Conservation (phyloP, 2,797 vertebrate genomes). For the Lacerta viridis region DNA sequence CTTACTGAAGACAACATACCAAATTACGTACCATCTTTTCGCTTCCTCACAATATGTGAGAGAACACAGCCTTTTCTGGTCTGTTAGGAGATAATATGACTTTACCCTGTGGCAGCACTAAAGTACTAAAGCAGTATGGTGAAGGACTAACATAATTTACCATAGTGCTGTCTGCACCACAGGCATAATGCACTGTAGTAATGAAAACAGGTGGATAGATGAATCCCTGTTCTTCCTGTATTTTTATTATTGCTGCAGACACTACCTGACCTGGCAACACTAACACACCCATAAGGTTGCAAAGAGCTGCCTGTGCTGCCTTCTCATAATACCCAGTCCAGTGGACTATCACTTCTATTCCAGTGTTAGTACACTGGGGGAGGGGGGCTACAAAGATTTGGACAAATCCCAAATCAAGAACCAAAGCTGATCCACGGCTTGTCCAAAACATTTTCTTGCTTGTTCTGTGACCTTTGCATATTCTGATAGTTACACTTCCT, state of each 20-base stretch:
- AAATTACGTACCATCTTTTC: background rate
- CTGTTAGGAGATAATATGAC: background rate
- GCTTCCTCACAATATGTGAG: background rate
- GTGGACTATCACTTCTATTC: too few species aligned
- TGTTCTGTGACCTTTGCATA: too few species aligned
- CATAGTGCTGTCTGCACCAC: background rate
- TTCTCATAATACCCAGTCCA: background rate
- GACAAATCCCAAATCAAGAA: too few species aligned
- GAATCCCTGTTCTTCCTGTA: background rate
- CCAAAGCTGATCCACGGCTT: too few species aligned
- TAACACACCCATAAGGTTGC: background rate
- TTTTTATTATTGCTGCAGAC: background rate
- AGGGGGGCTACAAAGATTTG: too few species aligned
- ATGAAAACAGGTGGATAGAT: background rate
- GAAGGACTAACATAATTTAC: background rate
- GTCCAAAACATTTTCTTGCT: too few species aligned
- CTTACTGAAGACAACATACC: conserved; percentile 5
- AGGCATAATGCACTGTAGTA: background rate
- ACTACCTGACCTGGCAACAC: background rate
- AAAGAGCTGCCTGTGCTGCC: background rate
- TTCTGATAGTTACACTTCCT: too few species aligned
- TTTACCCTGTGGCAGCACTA: background rate
- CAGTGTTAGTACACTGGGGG: too few species aligned
- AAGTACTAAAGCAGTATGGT: background rate
- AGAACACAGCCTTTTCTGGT: background rate